These are phyloP conservation scores for Arnoldichthys spilopterus DNA, from an alignment of 2,797 vertebrate genomes.

Conservation along the genomic window DNA sequence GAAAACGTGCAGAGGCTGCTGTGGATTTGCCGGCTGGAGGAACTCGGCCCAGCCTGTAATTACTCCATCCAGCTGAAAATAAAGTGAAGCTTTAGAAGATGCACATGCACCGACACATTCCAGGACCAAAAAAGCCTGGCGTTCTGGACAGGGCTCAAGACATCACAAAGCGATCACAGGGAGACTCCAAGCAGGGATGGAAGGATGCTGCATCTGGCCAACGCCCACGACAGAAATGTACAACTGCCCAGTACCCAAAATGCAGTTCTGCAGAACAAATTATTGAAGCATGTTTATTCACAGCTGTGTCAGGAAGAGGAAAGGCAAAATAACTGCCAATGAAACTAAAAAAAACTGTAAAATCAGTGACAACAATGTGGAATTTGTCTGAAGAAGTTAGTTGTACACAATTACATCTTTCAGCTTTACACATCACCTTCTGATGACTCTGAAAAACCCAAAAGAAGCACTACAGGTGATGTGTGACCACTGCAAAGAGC, in stretches of 20 bases:
- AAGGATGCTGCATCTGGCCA: constrained; percentile 6
- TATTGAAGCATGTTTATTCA: constrained; percentile 1
- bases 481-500: constrained; percentile 6
- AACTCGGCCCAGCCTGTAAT: constrained; percentile 57
- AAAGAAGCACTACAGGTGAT: background rate
- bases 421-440: background rate
- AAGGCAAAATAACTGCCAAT: background rate
- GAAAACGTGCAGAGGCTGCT: constrained; percentile 47
- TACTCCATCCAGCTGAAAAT: constrained; percentile 60
- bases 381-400: background rate
- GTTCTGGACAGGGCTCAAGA: constrained; percentile 37
- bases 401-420: no score
- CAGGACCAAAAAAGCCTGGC: constrained; percentile 41
- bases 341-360: background rate
- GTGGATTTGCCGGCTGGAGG: constrained; percentile 46
- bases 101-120: constrained; percentile 59
- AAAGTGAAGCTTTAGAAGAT: constrained; percentile 52
- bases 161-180: constrained; percentile 32
- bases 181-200: constrained; percentile 29
- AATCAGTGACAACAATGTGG: no score
- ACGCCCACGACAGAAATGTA: background rate
- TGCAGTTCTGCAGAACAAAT: constrained; percentile 4
- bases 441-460: background rate
- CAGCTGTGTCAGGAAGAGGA: background rate
- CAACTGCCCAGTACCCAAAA: background rate